These are phyloP conservation scores for Cheilosia impressa DNA, from an alignment of 2,888 invertebrate genomes.

Conservation along the genomic window DNA sequence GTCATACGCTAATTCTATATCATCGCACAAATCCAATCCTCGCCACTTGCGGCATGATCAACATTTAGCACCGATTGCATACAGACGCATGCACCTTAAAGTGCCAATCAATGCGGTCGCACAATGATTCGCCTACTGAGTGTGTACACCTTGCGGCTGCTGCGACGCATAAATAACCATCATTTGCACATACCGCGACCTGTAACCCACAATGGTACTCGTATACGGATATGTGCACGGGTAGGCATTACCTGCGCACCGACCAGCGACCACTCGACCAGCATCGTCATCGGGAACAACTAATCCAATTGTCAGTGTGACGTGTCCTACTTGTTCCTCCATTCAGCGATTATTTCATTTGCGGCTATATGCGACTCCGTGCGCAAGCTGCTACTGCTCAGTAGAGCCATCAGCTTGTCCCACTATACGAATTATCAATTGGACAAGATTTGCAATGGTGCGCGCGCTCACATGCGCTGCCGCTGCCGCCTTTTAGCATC, in stretches of 20 bases:
- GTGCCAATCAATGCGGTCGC: slow-evolving; percentile 68
- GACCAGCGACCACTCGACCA: slow-evolving; percentile 18
- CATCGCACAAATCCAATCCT: slow-evolving; percentile 17
- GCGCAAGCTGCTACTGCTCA: slow-evolving; percentile 18
- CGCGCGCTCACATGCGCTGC: not conserved
- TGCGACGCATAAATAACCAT: slow-evolving; percentile 75
- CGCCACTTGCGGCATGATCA: slow-evolving; percentile 1
- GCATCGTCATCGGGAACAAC: slow-evolving; percentile 68
- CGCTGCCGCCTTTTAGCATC: slow-evolving; percentile 54
- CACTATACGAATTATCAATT: slow-evolving; percentile 61
- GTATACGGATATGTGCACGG: slow-evolving; percentile 25
- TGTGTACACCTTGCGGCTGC: slow-evolving; percentile 59
- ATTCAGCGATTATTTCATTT: slow-evolving; percentile 74
- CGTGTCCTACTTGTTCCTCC: slow-evolving; percentile 73
- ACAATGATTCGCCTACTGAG: slow-evolving; percentile 61
- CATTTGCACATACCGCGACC: slow-evolving; percentile 75
- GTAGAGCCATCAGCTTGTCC: slow-evolving; percentile 60
- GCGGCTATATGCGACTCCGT: slow-evolving; percentile 49
- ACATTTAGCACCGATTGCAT: slow-evolving; percentile 28
- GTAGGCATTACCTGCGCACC: slow-evolving; percentile 17
- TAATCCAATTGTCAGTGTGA: slow-evolving; percentile 75
- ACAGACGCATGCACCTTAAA: slow-evolving; percentile 23
- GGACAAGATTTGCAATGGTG: slow-evolving; percentile 40
- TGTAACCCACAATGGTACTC: slow-evolving; percentile 64
- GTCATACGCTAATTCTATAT: slow-evolving; percentile 56